These are phyloP conservation scores for Molorchus minor DNA, from an alignment of 2,888 invertebrate species.

Conservation along the genomic window DNA sequence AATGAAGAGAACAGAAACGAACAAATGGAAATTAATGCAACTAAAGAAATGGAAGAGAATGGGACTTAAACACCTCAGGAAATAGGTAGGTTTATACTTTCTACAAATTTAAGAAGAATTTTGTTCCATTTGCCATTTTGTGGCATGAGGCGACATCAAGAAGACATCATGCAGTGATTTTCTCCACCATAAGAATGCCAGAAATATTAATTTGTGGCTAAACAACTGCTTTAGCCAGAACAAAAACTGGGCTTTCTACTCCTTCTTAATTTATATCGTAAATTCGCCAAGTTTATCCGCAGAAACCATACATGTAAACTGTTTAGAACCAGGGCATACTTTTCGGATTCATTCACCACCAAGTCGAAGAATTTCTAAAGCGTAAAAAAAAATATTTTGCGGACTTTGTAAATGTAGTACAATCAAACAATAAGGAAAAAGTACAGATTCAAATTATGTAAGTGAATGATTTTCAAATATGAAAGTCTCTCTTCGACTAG, in stretches of 20 bases:
- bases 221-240: conserved; percentile 38
- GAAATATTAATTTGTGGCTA: conserved; percentile 35
- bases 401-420: conserved; percentile 26
- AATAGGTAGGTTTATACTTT: conserved; percentile 2
- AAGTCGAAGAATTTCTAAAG: conserved; percentile 32
- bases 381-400: conserved; percentile 27
- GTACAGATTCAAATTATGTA: conserved; percentile 10
- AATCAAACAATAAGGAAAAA: conserved; percentile 1
- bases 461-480: conserved; percentile 10
- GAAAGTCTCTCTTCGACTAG: conserved; percentile 11
- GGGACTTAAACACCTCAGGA: neutral
- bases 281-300: conserved; percentile 32
- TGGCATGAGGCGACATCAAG: conserved; percentile 49
- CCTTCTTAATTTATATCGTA: conserved; percentile 35
- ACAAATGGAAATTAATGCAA: neutral
- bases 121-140: conserved; percentile 33
- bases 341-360: conserved; percentile 36
- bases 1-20: neutral
- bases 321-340: conserved; percentile 41
- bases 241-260: conserved; percentile 36
- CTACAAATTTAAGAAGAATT: neutral
- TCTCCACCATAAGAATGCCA: conserved; percentile 15
- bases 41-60: neutral
- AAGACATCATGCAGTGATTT: conserved; percentile 43
- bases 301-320: conserved; percentile 32